Base-by-base conservation (phyloP, 37 sponge, comb jelly and placozoan species). In the Chondrilla cf. caribensis region DNA sequence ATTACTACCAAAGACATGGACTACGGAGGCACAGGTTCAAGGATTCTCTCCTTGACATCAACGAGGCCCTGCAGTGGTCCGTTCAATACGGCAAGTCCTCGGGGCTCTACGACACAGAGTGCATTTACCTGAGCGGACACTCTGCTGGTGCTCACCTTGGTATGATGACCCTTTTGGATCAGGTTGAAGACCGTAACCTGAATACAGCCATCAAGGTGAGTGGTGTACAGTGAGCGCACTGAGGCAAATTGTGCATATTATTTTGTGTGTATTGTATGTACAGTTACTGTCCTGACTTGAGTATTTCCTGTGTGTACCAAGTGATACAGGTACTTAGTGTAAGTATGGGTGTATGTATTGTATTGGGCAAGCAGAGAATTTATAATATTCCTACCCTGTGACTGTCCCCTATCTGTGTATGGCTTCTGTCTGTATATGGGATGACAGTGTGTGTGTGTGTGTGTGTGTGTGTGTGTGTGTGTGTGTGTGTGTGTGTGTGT, bases 91-190 rank as follows among this genome's bases (percentile, higher is more conserved):
- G 80, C 26, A 58, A 1, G 9, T 18, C 58, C 25, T 28, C 80
- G 21, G 62, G 40, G 8, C 60, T 58, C 22, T 79, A 58, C 42
- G 62, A 79, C 32, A 21, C 58, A 21, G 17, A 58, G 21, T 25
- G 22, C 2, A 31, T 79, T 2, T 79, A 79, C 62, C 25, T 79
- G 22, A 41, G 80, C 35, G 80, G 80, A 3, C 80, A 79, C 58
- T 79, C 80, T 28, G 80, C 80, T 15, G 80, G 80, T 3, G 80
- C 62, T 3, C 80, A 79, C 42, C 8, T 79, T 35, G 62, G 33
- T 15, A n/a, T 60, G 57, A 26, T 79, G 40, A 18, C 3, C 58
- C n/a, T 60, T 11, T 38, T 79, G 40, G 9, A 79, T 21, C 64
- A 62, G 64, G 64, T 29, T 6, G 29, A 4, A 62, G 7, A 5